Evolutionary conservation across 2,113 vertebrate genomes (phyloP), one percentile per base, ranked within the genome.

Genomic region (Gracilinanus agilis): DNA sequence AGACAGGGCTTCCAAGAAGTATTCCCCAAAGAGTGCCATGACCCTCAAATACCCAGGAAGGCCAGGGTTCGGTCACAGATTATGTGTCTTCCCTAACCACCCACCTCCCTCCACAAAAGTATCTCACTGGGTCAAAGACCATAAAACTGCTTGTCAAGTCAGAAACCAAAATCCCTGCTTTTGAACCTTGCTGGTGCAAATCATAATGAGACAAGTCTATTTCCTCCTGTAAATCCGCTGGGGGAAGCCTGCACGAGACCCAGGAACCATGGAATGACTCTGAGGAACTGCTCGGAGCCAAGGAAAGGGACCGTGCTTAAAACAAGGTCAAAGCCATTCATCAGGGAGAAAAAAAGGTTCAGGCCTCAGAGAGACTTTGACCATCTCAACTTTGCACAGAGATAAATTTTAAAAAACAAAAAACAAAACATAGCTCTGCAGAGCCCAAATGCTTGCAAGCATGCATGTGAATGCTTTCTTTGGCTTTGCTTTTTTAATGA

Each of bases 401-500:
- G 49, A 90, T 53, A 90, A 90, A 90, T 83, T 23, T 16, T 29
- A 90, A 90, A 49, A 49, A 49, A 49, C 49, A 49, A 49, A 49
- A 49, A 49, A 49, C 49, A 49, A 49, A 90, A 53, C 25, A 90
- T 27, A 49, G 24, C 24, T 90, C 24, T 25, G 24, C 44, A 90
- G 44, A 29, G 4, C 44, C 27, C 49, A 53, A 44, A 25, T 29
- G 89, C 12, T 90, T 44, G 40, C 75, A 56, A 49, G 88, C 19
- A 44, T 40, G 90, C 19, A 27, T 21, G 53, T 4, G 0, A 7
- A 13, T 29, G 67, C 94, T 95, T 96, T 93, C 54, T 90, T 44
- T 89, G 55, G 90, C 75, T 96, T 49, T 90, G 25, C 24, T 94
- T 93, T 95, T 93, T 93, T 90, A 93, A 92, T 23, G 49, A 95